Evolutionary conservation across 2,888 invertebrate genomes (phyloP), one percentile per base, ranked within the genome.

Genomic region (Thera obeliscata): DNA sequence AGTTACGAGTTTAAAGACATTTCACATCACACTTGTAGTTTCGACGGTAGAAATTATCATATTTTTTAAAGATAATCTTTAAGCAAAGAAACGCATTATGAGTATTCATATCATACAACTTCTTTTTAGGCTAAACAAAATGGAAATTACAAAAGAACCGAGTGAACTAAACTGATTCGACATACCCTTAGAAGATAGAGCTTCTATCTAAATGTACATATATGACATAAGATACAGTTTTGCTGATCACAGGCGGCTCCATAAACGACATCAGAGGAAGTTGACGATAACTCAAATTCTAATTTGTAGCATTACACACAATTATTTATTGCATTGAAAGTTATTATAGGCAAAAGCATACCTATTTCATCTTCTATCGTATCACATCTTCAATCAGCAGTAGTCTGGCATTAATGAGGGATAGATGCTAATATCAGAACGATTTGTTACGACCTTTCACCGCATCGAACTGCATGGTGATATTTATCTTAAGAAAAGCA

Each of bases 361-460:
- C 36, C 33, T 43, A 50, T 63, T 56, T 56, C 63, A 52, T 54
- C 7, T 33, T 36, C n/a, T n/a, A n/a, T 38, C 52, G 63, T 62
- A 65, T 58, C 49, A 11, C 43, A 52, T 62, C 61, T 58, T 38
- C 54, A 43, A 65, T 56, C 60, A 56, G 22, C 12, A 3, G 64
- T 2, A 57, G 4, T 12, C 36, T 52, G 60, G 36, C 66, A 61
- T 54, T 69, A 63, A 66, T 69, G 54, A 60, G 46, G 50, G 36
- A 49, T 63, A 52, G 56, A 66, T 67, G 63, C 57, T 69, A 60
- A 66, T 64, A 69, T 57, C 56, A 56, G 61, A 66, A 66, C 49
- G 56, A 61, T 69, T 69, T 62, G 63, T 63, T 56, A 41, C 56
- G 66, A 66, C 66, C 69, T 69, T 57, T 63, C 69, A 64, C 66